A percentile compares a stretch with the other conserved stretches of the same genome.
phyloP scores from a whole-genome alignment of 2,797 vertebrate genomes.

The Graptemys geographica region DNA sequence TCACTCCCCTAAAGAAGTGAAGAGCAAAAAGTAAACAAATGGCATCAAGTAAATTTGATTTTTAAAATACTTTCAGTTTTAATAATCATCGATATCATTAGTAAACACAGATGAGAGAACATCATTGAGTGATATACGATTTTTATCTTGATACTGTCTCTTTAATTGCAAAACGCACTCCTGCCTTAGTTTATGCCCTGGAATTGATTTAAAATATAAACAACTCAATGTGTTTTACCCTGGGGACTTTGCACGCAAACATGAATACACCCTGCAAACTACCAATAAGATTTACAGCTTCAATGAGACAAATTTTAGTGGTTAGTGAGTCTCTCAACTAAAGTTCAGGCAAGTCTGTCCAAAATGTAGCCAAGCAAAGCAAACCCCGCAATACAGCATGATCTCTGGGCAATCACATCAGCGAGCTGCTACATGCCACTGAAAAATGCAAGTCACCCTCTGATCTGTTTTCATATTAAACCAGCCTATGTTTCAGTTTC shows the following conservation, averaged over 20 bases:
- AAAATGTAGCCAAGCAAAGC: no score
- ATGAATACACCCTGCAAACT: background rate
- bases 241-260: background rate
- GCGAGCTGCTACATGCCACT: background rate
- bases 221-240: background rate
- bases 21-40: rapidly evolving
- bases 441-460: background rate
- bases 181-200: background rate
- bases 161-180: background rate
- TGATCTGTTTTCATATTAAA: background rate
- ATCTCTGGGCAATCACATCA: background rate
- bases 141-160: background rate
- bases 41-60: background rate
- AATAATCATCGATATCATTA: background rate
- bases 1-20: background rate
- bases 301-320: rapidly evolving
- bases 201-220: background rate
- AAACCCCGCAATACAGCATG: background rate
- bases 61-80: background rate
- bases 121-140: no score
- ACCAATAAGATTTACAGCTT: rapidly evolving
- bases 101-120: rapidly evolving
- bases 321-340: rapidly evolving
- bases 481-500: background rate
- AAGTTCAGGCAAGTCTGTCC: background rate